Evolutionary conservation across 2,113 vertebrate genomes (phyloP).

Genomic region (Lophotis ruficrista): DNA sequence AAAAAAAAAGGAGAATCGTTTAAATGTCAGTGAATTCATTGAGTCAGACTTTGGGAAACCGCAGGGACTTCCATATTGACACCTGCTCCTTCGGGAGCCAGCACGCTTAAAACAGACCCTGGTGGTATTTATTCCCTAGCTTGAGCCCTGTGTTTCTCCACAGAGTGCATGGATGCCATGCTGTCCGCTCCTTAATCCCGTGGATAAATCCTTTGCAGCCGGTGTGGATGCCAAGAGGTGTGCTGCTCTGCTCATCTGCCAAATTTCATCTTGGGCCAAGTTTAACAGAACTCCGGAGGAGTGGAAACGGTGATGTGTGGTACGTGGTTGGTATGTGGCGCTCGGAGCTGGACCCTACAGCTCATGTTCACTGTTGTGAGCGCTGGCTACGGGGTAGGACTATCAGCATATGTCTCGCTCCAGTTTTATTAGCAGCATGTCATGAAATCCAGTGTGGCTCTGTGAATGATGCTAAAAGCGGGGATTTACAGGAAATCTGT

Average conservation of each 20-base stretch:
- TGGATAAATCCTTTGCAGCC: background rate
- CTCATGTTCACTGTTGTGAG: background rate
- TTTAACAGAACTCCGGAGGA: background rate
- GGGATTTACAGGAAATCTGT: conserved; percentile 57
- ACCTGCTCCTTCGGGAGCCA: background rate
- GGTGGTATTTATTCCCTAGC: background rate
- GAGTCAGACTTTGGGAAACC: background rate
- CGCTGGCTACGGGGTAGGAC: background rate
- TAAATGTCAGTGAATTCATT: background rate
- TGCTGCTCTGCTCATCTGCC: background rate
- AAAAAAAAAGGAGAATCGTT: background rate
- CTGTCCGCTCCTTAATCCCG: background rate
- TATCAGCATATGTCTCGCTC: background rate
- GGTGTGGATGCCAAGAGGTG: background rate
- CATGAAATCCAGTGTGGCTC: background rate
- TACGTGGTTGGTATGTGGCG: background rate
- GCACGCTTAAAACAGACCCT: background rate
- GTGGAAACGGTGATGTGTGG: background rate
- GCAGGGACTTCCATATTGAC: background rate
- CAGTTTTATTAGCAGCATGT: background rate
- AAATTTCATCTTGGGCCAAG: background rate
- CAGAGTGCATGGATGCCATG: background rate
- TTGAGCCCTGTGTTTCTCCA: background rate
- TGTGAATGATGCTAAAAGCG: background rate
- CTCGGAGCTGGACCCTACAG: background rate